These are phyloP conservation scores for Antheraea assamensis DNA, from an alignment of 2,888 invertebrate genomes.

Conservation along the genomic window DNA sequence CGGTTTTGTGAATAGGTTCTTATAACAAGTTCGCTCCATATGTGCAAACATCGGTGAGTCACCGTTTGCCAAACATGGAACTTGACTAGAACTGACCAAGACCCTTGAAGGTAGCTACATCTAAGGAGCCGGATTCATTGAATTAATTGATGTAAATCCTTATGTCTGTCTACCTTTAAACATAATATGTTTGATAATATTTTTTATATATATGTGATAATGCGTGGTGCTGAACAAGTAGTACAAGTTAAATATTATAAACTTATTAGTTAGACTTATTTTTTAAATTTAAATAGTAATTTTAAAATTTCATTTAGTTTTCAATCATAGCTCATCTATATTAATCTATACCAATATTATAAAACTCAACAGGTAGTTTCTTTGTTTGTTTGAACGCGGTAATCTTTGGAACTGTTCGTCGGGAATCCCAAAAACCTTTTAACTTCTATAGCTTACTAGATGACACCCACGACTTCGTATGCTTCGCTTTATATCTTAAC, in stretches of 20 bases:
- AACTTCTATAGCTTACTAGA: no score
- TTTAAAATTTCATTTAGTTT: no score
- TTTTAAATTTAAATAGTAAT: neutral
- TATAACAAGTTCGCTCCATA: conserved; percentile 35
- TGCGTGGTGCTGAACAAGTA: neutral
- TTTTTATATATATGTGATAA: neutral
- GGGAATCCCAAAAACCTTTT: no score
- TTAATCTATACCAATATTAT: no score
- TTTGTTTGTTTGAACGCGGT: no score
- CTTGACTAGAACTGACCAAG: conserved; percentile 40
- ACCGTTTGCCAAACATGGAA: conserved; percentile 59
- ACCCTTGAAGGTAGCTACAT: conserved; percentile 29
- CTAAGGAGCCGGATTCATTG: conserved; percentile 28
- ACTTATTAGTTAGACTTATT: neutral
- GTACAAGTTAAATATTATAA: neutral
- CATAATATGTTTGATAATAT: neutral
- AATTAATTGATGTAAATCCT: conserved; percentile 1
- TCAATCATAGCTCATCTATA: no score
- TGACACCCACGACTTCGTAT: no score
- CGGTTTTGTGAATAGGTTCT: conserved; percentile 20
- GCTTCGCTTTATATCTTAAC: no score
- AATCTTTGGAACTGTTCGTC: no score
- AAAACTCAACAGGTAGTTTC: no score
- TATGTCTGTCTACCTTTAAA: neutral
- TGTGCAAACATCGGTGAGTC: conserved; percentile 51